Evolutionary conservation across 2,113 vertebrate species (phyloP).

Genomic region (Siniperca chuatsi): DNA sequence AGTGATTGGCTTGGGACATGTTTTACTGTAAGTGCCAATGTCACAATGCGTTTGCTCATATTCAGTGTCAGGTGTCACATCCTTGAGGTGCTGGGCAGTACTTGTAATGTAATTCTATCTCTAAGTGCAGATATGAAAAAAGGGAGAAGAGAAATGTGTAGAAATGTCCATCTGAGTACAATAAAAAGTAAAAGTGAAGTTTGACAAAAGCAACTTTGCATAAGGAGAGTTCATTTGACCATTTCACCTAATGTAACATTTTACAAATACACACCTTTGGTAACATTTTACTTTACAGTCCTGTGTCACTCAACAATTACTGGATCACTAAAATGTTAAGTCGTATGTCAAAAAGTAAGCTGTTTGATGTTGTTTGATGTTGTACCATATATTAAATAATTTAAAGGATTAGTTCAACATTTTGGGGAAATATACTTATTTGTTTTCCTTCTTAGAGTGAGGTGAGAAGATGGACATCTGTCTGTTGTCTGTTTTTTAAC

Average conservation of each 20-base stretch:
- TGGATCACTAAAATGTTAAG: neutral
- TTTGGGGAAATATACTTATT: neutral
- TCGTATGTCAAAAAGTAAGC: neutral
- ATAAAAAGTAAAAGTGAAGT: slow-evolving; percentile 84
- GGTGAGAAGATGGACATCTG: neutral
- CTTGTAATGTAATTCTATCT: slow-evolving; percentile 41
- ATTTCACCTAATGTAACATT: slow-evolving; percentile 85
- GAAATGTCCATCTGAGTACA: slow-evolving; percentile 85
- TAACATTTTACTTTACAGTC: slow-evolving; percentile 73
- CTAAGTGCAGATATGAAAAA: slow-evolving; percentile 73
- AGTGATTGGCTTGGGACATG: neutral
- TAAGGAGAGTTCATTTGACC: slow-evolving; percentile 86
- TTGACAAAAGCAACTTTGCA: slow-evolving; percentile 88
- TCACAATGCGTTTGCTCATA: slow-evolving; percentile 29
- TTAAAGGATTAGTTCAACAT: neutral
- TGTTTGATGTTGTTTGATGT: neutral
- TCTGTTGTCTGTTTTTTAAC: neutral
- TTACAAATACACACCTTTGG: slow-evolving; percentile 73
- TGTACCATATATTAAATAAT: neutral
- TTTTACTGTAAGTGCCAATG: slow-evolving; percentile 39
- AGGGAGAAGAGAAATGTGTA: slow-evolving; percentile 89
- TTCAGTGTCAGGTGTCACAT: slow-evolving; percentile 16
- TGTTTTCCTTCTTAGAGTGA: neutral
- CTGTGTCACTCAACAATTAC: slow-evolving; percentile 47
- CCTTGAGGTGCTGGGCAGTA: slow-evolving; percentile 50